A percentile compares a stretch with the other conserved stretches of the same genome.
These are phyloP conservation scores for Panthera uncia DNA, from an alignment of 2,113 vertebrate species.

Conservation along the genomic window DNA sequence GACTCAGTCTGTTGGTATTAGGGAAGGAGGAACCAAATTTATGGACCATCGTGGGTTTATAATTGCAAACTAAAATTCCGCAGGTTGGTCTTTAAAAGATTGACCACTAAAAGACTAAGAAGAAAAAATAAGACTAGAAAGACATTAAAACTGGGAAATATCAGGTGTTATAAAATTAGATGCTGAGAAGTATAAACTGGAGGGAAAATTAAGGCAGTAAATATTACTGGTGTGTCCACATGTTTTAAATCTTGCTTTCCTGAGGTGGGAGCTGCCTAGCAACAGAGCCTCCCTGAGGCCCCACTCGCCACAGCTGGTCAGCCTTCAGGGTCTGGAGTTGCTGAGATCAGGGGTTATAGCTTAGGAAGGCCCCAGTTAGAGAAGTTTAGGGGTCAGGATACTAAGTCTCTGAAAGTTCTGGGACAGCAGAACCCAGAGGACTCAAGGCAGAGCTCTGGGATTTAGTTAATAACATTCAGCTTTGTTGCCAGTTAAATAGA, in stretches of 20 bases:
- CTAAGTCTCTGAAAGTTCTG: neutral
- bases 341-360: neutral
- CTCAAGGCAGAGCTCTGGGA: neutral
- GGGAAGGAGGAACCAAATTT: neutral
- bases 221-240: neutral
- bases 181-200: neutral
- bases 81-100: neutral
- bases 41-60: neutral
- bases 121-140: neutral
- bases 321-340: neutral
- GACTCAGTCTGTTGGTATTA: neutral
- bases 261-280: neutral
- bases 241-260: slow-evolving; percentile 37
- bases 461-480: neutral
- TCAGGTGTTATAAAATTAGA: slow-evolving; percentile 41
- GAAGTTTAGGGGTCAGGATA: neutral
- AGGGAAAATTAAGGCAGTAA: slow-evolving; percentile 44
- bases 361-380: neutral
- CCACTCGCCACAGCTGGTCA: neutral
- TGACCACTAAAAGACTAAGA: neutral
- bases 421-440: neutral
- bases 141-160: slow-evolving; percentile 39
- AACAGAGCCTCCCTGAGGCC: neutral
- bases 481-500: neutral
- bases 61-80: neutral